Evolutionary conservation across 2,888 invertebrate genomes (phyloP), one percentile per base, ranked within the genome.

Genomic region (Eledone cirrhosa): DNA sequence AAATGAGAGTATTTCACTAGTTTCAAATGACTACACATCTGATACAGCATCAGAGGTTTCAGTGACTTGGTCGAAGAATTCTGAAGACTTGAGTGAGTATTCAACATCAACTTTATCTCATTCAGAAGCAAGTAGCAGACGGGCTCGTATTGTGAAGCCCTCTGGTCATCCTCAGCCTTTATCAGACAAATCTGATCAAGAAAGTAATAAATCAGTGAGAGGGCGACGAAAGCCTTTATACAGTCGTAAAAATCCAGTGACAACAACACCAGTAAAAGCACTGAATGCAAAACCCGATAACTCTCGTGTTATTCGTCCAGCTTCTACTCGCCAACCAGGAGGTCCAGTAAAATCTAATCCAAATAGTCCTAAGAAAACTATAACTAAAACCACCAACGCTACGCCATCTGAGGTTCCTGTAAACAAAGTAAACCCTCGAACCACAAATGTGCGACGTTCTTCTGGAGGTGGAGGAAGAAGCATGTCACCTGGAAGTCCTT

Each of bases 11-110:
- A 87, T 95, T 82, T 95, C 94, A 87, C 89, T 94, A 67, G 94
- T 94, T 1, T 94, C 94, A 78, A 94, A 94, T 85, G 94, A 94
- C 80, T 94, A 94, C 78, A 94, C 94, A 84, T 94, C 94, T 31
- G 94, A 94, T 87, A 92, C 85, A 0, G 87, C 87, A 24, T 89
- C 89, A 80, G 89, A 83, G 83, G 85, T 85, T 0, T 88, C 88
- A 14, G 80, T 84, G 14, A 85, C 87, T 13, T 86, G 87, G 86
- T 88, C 89, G 0, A 82, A 82, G 16, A 85, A 83, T n/a, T 88
- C 88, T 0, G 88, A 88, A 59, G 83, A 83, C 48, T 78, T 80
- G 16, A 86, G 85, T 81, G 87, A 88, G 59, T 80, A 80, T 27
- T 85, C 87, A 8, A 83, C 82, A 27, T 82, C 85, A 11, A 85